These are phyloP conservation scores for Saccostrea glomerata DNA, from an alignment of 1,140 invertebrate species.

Conservation along the genomic window DNA sequence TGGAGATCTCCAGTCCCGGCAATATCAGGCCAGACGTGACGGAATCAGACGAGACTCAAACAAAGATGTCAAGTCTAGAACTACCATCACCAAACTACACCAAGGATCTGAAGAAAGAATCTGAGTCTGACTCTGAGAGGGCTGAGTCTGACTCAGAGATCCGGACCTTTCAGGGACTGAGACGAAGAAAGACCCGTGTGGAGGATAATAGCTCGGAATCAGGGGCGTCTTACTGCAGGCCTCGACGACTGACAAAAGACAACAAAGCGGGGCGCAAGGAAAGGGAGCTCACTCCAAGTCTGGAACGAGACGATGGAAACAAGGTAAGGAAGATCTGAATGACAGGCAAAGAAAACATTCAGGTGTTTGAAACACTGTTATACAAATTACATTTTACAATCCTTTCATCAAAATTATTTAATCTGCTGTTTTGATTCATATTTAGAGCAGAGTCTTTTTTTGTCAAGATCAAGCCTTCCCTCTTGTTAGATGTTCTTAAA, in stretches of 20 bases:
- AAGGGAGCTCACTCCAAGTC: conserved; percentile 1
- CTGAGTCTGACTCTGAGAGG: conserved; percentile 55
- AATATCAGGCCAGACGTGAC: neutral
- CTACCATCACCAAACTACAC: neutral
- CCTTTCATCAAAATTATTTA: too few species aligned
- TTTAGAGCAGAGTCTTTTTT: too few species aligned
- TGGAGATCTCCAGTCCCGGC: neutral
- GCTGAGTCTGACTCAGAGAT: conserved; percentile 42
- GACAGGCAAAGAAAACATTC: too few species aligned
- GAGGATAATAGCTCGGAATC: conserved; percentile 52
- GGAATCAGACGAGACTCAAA: neutral
- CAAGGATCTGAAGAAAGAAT: conserved; percentile 50
- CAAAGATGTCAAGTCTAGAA: neutral
- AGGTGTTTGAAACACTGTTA: too few species aligned
- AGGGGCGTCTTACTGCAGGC: conserved; percentile 27
- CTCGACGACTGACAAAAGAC: neutral
- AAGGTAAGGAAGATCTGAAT: neutral
- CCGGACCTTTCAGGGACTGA: conserved; percentile 42
- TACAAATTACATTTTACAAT: too few species aligned
- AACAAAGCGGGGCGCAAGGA: neutral
- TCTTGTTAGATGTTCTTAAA: too few species aligned
- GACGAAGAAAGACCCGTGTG: neutral
- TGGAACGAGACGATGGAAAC: neutral
- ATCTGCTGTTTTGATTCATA: too few species aligned
- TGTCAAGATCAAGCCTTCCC: conserved; percentile 62